phyloP scores from a whole-genome alignment of 2,888 invertebrate genomes.

The Pheosia gnoma region DNA sequence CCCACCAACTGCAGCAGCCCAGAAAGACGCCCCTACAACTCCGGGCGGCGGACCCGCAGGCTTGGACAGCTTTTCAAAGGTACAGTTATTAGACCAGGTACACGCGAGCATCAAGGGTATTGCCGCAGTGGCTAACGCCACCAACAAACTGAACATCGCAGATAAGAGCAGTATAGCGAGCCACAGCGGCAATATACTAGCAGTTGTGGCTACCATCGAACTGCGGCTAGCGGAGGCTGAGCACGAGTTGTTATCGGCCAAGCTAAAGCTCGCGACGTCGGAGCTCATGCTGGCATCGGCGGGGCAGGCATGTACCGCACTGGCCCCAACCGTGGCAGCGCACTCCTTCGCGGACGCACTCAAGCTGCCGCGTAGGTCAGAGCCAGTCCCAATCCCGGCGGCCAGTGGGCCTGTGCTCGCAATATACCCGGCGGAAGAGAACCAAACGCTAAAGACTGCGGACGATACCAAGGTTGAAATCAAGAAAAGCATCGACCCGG shows the following conservation, averaged over 20 bases:
- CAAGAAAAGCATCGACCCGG: no score
- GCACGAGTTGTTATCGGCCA: background rate
- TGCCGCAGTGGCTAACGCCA: background rate
- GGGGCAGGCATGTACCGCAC: no score
- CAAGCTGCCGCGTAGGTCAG: background rate
- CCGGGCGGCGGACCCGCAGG: no score
- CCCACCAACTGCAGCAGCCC: no score
- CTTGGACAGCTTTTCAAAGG: no score
- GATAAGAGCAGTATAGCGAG: background rate
- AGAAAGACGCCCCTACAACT: no score
- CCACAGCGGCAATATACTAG: background rate
- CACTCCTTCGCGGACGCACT: background rate
- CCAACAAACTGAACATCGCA: background rate
- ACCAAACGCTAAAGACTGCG: background rate
- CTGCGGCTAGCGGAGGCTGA: background rate
- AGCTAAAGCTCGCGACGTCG: no score
- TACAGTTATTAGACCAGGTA: background rate
- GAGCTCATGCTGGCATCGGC: no score
- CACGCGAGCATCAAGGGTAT: background rate
- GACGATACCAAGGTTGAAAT: background rate
- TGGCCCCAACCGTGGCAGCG: no score
- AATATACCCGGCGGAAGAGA: background rate
- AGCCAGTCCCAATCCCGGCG: background rate
- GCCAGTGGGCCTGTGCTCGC: background rate
- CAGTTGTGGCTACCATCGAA: background rate